phyloP scores from a whole-genome alignment of 1,140 invertebrate genomes.

The Hypsibius dujardini region DNA sequence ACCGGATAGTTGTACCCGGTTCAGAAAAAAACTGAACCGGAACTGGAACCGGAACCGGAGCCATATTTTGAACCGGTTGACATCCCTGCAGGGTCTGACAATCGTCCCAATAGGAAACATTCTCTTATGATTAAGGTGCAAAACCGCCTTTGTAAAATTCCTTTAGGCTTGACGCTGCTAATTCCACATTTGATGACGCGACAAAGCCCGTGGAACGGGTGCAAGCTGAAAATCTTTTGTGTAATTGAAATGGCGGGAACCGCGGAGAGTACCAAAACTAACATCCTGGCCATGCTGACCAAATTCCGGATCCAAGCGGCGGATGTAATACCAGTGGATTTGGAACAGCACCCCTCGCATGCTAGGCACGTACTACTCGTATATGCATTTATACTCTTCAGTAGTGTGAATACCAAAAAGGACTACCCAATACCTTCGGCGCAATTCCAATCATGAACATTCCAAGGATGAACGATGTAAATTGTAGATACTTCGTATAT shows the following conservation, averaged over 20 bases:
- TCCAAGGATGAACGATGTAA: no score
- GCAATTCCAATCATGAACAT: neutral
- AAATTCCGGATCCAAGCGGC: constrained; percentile 94
- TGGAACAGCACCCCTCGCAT: neutral
- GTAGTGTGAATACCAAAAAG: no score
- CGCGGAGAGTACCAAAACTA: neutral
- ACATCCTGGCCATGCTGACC: constrained; percentile 80
- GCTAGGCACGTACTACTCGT: neutral
- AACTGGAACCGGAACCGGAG: no score
- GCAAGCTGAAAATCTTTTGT: constrained; percentile 74
- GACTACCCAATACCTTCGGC: neutral
- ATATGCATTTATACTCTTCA: no score
- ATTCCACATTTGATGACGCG: constrained; percentile 72
- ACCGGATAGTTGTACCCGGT: no score
- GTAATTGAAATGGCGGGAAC: neutral
- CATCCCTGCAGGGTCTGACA: no score
- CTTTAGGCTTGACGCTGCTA: constrained; percentile 55
- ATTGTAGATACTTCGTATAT: no score
- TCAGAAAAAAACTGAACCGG: no score
- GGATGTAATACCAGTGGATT: constrained; percentile 45
- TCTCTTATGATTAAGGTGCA: no score
- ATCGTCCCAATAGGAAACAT: no score
- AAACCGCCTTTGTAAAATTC: constrained; percentile 93
- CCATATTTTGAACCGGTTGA: no score
- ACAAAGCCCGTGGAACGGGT: constrained; percentile 58